Percentiles rank a stretch among this genome's conserved stretches.
Conservation (phyloP, 2,113 vertebrate species). For the Melanerpes aurifrons region DNA sequence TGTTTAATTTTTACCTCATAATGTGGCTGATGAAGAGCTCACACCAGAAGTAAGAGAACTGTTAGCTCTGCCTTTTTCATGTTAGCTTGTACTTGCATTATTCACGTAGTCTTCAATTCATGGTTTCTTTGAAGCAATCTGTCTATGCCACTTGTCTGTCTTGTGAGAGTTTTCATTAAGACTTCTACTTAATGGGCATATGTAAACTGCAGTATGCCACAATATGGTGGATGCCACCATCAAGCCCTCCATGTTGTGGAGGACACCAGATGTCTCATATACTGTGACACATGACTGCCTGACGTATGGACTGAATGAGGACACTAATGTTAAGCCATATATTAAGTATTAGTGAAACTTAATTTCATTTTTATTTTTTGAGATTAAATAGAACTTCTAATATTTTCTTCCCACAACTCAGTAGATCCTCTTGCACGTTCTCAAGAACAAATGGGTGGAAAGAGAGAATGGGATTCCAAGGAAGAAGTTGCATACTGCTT, state of each 20-base stretch:
- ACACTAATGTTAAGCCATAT: too few relatives aligned
- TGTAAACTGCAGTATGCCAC: neutral
- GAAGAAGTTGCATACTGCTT: neutral
- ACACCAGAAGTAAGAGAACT: neutral
- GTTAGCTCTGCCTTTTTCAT: neutral
- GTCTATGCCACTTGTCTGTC: neutral
- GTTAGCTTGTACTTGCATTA: neutral
- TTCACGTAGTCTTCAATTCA: neutral
- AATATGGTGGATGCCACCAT: rapidly evolving
- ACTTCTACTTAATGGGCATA: neutral
- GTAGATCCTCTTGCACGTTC: neutral
- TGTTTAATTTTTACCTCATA: neutral
- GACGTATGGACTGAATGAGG: too few relatives aligned
- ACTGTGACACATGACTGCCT: too few relatives aligned
- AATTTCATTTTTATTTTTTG: too few relatives aligned
- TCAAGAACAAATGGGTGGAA: neutral
- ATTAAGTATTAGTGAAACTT: too few relatives aligned
- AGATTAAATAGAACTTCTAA: too few relatives aligned
- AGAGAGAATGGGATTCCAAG: neutral
- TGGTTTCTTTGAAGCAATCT: neutral
- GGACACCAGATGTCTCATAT: too few relatives aligned
- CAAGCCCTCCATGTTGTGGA: too few relatives aligned
- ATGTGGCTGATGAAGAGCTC: neutral
- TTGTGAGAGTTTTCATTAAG: neutral
- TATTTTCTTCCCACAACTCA: too few relatives aligned